Evolutionary conservation across 2,888 invertebrate genomes (phyloP).

Genomic region (Myathropa florea): DNA sequence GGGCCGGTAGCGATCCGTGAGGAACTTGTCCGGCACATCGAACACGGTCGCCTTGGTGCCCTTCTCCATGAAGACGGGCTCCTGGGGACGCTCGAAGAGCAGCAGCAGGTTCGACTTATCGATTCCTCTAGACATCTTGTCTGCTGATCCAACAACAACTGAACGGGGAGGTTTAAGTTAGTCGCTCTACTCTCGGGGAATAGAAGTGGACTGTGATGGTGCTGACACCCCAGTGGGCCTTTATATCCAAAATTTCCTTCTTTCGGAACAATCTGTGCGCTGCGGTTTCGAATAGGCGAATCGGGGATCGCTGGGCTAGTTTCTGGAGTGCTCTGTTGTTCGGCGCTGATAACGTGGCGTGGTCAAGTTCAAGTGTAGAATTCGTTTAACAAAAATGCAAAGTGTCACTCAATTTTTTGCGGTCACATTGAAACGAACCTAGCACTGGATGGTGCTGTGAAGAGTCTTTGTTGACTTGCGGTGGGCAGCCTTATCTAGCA

Average conservation of each 20-base stretch:
- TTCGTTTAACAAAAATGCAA: background rate
- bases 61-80: constrained; percentile 89
- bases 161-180: background rate
- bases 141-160: background rate
- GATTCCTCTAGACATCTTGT: constrained; percentile 72
- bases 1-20: constrained; percentile 82
- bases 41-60: constrained; percentile 84
- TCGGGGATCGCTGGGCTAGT: background rate
- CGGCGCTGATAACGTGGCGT: background rate
- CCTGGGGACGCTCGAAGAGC: constrained; percentile 88
- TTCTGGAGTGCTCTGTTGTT: background rate
- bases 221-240: background rate
- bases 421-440: background rate
- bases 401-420: background rate
- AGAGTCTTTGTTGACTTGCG: too few relatives aligned
- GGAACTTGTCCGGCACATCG: constrained; percentile 84
- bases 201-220: background rate
- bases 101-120: constrained; percentile 83
- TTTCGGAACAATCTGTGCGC: background rate
- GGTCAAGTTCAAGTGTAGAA: background rate
- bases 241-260: background rate
- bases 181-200: background rate
- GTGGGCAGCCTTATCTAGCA: too few relatives aligned
- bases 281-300: background rate
- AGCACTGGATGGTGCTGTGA: too few relatives aligned